A percentile compares a stretch with the other conserved stretches of the same genome.
Evolutionary conservation across 2,888 invertebrate species (phyloP).

Genomic region (Napeogenes inachia): DNA sequence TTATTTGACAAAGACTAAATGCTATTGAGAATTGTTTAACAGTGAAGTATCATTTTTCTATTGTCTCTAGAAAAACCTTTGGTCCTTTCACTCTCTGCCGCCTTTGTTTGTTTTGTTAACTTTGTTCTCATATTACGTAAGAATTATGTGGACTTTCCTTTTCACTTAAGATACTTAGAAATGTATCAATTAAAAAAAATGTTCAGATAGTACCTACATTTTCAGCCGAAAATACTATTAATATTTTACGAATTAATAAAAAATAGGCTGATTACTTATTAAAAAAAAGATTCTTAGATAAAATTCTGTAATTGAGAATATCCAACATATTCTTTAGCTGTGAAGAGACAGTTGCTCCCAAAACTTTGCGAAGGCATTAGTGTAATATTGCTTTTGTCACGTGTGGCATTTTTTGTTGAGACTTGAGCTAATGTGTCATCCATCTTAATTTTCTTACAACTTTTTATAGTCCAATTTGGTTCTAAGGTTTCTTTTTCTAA

Average conservation of each 20-base stretch:
- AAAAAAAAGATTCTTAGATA: no score
- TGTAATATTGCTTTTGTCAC: slow-evolving; percentile 56
- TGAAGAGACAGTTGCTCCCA: slow-evolving; percentile 29
- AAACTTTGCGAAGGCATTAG: slow-evolving; percentile 50
- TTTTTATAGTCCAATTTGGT: slow-evolving; percentile 30
- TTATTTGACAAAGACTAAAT: slow-evolving; percentile 40
- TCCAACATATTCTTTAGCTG: slow-evolving; percentile 31
- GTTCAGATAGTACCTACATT: no score
- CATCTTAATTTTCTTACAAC: slow-evolving; percentile 65
- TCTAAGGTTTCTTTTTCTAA: not conserved
- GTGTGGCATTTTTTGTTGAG: slow-evolving; percentile 54
- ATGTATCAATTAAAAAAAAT: not conserved
- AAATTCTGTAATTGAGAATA: slow-evolving; percentile 10
- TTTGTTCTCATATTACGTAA: slow-evolving; percentile 36
- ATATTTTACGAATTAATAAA: no score
- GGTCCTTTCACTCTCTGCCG: slow-evolving; percentile 47
- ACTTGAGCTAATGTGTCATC: slow-evolving; percentile 52
- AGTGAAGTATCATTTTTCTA: slow-evolving; percentile 56
- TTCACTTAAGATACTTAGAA: not conserved
- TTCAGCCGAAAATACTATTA: no score
- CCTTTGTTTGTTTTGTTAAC: slow-evolving; percentile 43
- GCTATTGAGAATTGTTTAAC: slow-evolving; percentile 47
- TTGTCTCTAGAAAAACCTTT: slow-evolving; percentile 48
- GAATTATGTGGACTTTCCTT: slow-evolving; percentile 37
- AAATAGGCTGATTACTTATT: no score